These are phyloP conservation scores for Linnaemya vulpina DNA, from an alignment of 2,888 invertebrate genomes.

Conservation along the genomic window DNA sequence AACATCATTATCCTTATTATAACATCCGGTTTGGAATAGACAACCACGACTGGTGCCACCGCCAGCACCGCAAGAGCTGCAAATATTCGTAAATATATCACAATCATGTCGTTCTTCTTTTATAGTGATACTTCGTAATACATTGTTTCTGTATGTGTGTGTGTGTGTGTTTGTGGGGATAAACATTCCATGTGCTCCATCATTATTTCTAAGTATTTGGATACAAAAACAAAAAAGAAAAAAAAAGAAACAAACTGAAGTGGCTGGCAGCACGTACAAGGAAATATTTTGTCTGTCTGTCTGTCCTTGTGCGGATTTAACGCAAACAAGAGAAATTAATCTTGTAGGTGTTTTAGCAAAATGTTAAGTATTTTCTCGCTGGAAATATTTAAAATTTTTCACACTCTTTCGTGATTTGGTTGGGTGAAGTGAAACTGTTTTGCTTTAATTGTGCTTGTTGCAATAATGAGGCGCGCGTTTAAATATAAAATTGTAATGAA, in stretches of 20 bases:
- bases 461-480: not conserved
- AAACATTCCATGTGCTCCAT: conserved; percentile 34
- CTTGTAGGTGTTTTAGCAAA: conserved; percentile 13
- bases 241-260: conserved; percentile 54
- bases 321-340: conserved; percentile 37
- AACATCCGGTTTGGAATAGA: conserved; percentile 48
- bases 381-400: not conserved
- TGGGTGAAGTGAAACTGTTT: not conserved
- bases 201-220: conserved; percentile 66
- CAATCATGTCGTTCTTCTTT: conserved; percentile 23
- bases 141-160: not conserved
- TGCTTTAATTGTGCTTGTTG: not conserved
- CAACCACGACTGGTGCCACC: conserved; percentile 6
- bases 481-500: not conserved
- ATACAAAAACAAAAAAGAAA: no score
- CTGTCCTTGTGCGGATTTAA: conserved; percentile 10
- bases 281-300: not conserved
- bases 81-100: conserved; percentile 44
- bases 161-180: not conserved
- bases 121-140: conserved; percentile 13
- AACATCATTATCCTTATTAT: conserved; percentile 61
- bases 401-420: not conserved
- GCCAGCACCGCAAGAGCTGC: conserved; percentile 5
- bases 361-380: not conserved
- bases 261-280: conserved; percentile 39